Base-by-base conservation (phyloP, 2,113 vertebrate genomes). In the Smithornis capensis region DNA sequence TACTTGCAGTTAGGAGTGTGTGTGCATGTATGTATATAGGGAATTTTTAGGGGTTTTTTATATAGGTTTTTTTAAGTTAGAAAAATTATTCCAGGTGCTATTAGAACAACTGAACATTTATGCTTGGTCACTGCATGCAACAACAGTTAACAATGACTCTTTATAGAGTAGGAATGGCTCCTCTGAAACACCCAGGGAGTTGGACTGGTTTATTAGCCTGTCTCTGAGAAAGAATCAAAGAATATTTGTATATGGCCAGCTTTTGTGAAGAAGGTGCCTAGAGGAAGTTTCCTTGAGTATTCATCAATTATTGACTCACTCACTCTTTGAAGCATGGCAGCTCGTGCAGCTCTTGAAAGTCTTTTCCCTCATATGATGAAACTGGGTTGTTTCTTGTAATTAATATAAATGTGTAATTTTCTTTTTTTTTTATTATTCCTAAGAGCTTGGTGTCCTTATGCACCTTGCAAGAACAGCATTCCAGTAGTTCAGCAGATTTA, bases 281-380 rank as follows among this genome's bases (percentile, higher is more conserved):
- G 2, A 50, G 29, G 45, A 77, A 21, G 4, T 55, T 94, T 87
- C 17, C 12, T 29, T 55, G 35, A 44, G 42, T 62, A 49, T 47
- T 83, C 38, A 29, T 62, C 18, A 80, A 3, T 87, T 85, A 74
- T 63, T 87, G 33, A 59, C 17, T 44, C 33, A 8, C 37, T 89
- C 5, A 14, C 33, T 19, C 76, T 92, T 90, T 94, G 81, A 87
- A 92, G 75, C 27, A 3, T 24, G 50, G 47, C 59, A 81, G 53
- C 23, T 89, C 22, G 33, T 38, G 59, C 64, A 86, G 38, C 70
- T 91, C 79, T 60, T 73, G 31, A 65, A 87, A 87, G 45, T 35
- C 7, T 92, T 87, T 89, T 44, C 35, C 87, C 23, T 89, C 25
- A 67, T 45, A 47, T 80, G 19, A 52, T n/a, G 23, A 86, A 94